phyloP scores from a whole-genome alignment of 2,113 vertebrate species.

The Mixornis gularis region DNA sequence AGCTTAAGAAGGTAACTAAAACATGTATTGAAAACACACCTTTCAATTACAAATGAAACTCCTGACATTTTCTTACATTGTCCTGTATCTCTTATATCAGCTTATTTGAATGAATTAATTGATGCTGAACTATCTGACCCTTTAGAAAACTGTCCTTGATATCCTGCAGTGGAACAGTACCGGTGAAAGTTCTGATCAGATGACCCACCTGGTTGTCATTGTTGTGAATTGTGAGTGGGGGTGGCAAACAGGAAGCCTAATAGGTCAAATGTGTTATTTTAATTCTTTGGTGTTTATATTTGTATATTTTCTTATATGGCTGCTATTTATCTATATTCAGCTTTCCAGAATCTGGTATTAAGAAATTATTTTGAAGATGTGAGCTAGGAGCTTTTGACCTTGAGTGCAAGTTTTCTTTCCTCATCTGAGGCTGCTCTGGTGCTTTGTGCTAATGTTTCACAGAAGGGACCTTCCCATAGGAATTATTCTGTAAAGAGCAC shows the following conservation, averaged over 20 bases:
- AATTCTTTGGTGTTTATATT: neutral
- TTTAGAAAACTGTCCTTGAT: neutral
- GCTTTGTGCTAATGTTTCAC: neutral
- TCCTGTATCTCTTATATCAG: neutral
- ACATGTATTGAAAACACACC: neutral
- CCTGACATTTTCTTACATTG: accelerated
- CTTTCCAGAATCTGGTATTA: neutral
- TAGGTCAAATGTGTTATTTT: neutral
- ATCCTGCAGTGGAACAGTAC: neutral
- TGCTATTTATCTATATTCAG: neutral
- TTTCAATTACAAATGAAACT: neutral
- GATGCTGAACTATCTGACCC: neutral
- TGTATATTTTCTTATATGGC: neutral
- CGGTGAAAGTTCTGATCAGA: neutral
- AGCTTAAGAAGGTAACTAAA: conserved; percentile 84
- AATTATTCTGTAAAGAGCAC: neutral
- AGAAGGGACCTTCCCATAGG: neutral
- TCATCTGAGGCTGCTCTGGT: neutral
- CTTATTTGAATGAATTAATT: neutral
- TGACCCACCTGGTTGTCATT: neutral
- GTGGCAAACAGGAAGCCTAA: neutral
- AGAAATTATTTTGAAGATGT: neutral
- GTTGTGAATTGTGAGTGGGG: neutral
- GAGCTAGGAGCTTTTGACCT: neutral
- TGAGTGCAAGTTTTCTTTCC: neutral